Evolutionary conservation across 2,113 vertebrate species (phyloP), one percentile per base, ranked within the genome.

Genomic region (Oenanthe melanoleuca): DNA sequence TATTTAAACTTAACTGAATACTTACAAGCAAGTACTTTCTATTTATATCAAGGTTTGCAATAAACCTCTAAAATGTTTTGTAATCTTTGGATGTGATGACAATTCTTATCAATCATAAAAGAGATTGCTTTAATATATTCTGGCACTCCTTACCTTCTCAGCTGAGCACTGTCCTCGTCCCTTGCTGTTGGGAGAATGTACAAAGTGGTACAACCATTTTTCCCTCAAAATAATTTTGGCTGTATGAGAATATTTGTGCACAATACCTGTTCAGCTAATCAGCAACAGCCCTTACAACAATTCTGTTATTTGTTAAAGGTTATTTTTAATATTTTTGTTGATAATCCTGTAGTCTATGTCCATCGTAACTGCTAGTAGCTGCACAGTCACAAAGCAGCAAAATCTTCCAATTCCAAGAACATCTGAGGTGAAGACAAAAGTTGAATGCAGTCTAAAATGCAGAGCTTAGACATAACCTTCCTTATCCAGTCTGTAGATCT

Each of bases 291-390:
- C 40, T 90, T 64, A 37, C 4, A 88, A 61, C 19, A 38, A 40
- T 23, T 17, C 50, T 49, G 4, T 42, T 21, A 56, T n/a, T 59
- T 67, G 12, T 38, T 75, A 40, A 78, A 61, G 26, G 8, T 44
- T 20, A 61, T 89, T 81, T 89, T 50, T 38, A 33, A 40, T 64
- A 44, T 33, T 64, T 34, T 45, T 34, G 6, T 33, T 50, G 16
- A 66, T 31, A 59, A 73, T 78, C 20, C 1, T 3, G 28, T 42
- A 66, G 73, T 55, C 29, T 82, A 2, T 24, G n/a, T 71, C 57
- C 26, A 55, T 47, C 0, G 0, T 38, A 72, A 23, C 40, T 40
- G 37, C 37, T 60, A 53, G 22, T 20, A 45, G 44, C 44, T 45
- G 44, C 50, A 47, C 3, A 63, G 12, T 34, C 78, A 87, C 2